Percentiles rank a stretch among this genome's conserved stretches.
phyloP scores from a whole-genome alignment of 2,113 vertebrate species.

The Penelope pileata region DNA sequence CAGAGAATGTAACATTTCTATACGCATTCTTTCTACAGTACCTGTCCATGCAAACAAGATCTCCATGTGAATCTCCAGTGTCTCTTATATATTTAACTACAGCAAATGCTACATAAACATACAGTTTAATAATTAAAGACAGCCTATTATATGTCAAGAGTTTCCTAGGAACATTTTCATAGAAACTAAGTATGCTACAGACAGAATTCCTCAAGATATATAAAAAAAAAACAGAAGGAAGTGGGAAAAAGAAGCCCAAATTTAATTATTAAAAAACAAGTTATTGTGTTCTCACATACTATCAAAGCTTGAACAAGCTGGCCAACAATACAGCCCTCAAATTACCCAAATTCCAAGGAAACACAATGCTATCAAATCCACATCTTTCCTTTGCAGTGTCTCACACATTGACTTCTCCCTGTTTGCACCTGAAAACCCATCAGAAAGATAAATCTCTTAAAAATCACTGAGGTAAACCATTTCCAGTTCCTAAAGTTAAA shows the following conservation, averaged over 20 bases:
- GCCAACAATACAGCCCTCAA: background rate
- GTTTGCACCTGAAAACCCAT: background rate
- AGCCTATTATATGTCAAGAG: background rate
- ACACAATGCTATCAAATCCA: background rate
- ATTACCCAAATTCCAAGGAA: background rate
- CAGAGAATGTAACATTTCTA: background rate
- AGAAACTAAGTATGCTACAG: background rate
- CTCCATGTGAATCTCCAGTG: background rate
- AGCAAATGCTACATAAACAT: background rate
- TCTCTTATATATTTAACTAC: background rate
- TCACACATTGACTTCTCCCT: background rate
- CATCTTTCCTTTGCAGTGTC: background rate
- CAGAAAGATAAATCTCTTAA: background rate
- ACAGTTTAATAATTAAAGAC: background rate
- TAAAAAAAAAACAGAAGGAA: background rate
- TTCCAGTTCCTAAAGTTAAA: background rate
- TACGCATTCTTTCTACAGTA: background rate
- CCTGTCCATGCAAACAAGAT: background rate
- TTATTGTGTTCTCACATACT: background rate
- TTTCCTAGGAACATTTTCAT: background rate
- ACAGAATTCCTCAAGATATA: background rate
- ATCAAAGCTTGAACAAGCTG: background rate
- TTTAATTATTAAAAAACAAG: background rate
- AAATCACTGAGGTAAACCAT: background rate
- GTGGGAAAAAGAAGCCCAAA: background rate